Evolutionary conservation across 2,113 vertebrate genomes (phyloP).

Genomic region (Zingel zingel): DNA sequence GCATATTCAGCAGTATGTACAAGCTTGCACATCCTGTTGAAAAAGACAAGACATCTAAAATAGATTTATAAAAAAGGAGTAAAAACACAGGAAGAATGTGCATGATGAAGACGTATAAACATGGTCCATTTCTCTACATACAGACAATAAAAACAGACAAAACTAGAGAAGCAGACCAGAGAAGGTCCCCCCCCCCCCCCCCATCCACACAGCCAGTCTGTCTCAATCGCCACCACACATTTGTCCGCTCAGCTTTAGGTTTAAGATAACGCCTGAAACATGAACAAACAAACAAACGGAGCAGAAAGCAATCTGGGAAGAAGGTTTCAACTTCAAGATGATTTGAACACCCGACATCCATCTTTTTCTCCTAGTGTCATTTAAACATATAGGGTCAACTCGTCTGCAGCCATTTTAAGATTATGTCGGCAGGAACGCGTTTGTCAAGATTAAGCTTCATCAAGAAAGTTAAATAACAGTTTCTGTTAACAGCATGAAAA

Average conservation of each 20-base stretch:
- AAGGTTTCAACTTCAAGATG: not conserved
- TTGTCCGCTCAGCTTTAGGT: not conserved
- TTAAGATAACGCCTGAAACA: not conserved
- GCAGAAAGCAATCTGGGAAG: not conserved
- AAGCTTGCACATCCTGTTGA: slow-evolving; percentile 62
- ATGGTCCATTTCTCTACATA: slow-evolving; percentile 49
- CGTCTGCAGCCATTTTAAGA: not conserved
- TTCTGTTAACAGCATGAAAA: slow-evolving; percentile 13
- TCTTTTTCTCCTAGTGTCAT: not conserved
- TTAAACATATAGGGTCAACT: not conserved
- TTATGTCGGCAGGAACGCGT: not conserved
- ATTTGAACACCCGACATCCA: not conserved
- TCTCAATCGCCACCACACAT: not conserved
- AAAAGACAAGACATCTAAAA: slow-evolving; percentile 49
- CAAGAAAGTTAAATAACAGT: slow-evolving; percentile 8
- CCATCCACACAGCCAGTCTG: not conserved
- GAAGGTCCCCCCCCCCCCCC: not conserved
- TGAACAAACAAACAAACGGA: slow-evolving; percentile 12
- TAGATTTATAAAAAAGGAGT: slow-evolving; percentile 22
- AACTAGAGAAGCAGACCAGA: slow-evolving; percentile 50
- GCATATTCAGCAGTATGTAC: slow-evolving; percentile 70
- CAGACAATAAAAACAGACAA: slow-evolving; percentile 47
- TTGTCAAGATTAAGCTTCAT: slow-evolving; percentile 10
- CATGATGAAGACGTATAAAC: slow-evolving; percentile 65
- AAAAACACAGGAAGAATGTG: slow-evolving; percentile 59